A percentile compares a stretch with the other conserved stretches of the same genome.
Evolutionary conservation across 1,140 invertebrate genomes (phyloP).

Genomic region (Ctenoplectra terminalis): DNA sequence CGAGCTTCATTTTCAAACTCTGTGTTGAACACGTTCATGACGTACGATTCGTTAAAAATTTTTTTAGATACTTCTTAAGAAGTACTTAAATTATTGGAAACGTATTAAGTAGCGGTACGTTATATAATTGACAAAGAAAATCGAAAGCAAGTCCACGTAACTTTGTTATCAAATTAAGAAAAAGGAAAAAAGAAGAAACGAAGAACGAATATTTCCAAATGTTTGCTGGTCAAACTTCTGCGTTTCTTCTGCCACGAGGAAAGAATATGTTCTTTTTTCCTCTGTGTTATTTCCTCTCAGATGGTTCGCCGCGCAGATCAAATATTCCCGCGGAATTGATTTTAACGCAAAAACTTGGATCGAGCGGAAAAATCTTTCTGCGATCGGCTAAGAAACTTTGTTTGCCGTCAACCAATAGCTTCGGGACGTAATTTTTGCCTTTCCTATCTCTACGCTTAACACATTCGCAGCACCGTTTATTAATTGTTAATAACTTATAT

Average conservation of each 20-base stretch:
- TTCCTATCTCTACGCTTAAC: neutral
- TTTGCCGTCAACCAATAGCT: slow-evolving; percentile 20
- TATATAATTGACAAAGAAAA: too few species aligned
- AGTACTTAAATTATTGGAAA: too few species aligned
- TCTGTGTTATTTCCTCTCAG: neutral
- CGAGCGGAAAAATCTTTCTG: slow-evolving; percentile 19
- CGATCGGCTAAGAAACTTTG: neutral
- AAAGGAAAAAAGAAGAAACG: neutral
- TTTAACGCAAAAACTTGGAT: slow-evolving; percentile 23
- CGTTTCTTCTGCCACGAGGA: neutral
- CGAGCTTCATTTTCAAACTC: too few species aligned
- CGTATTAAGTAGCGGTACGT: too few species aligned
- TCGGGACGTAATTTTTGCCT: slow-evolving; percentile 7
- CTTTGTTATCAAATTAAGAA: neutral
- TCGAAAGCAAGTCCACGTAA: neutral
- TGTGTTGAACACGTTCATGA: too few species aligned
- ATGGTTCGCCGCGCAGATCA: slow-evolving; percentile 4
- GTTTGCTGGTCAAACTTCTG: neutral
- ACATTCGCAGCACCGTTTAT: neutral
- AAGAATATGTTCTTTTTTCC: neutral
- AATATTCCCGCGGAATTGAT: slow-evolving; percentile 23
- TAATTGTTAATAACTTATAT: neutral
- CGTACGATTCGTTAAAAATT: neutral
- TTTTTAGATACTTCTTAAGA: too few species aligned
- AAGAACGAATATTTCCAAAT: too few species aligned